A percentile compares a stretch with the other conserved stretches of the same genome.
These are phyloP conservation scores for Tanypteryx hageni DNA, from an alignment of 2,888 invertebrate species.

Conservation along the genomic window DNA sequence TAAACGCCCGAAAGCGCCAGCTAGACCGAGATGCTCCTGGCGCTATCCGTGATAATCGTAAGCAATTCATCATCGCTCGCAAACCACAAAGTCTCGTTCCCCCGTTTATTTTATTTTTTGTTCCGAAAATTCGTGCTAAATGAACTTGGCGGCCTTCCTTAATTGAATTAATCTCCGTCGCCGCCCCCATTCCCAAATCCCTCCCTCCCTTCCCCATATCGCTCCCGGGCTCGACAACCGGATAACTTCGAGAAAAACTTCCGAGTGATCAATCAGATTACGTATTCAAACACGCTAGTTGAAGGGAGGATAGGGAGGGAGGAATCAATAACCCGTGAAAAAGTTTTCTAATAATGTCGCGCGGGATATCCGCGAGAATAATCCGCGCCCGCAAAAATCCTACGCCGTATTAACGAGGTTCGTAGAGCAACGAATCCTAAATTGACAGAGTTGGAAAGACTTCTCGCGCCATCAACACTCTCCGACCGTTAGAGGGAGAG, in stretches of 20 bases:
- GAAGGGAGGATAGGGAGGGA: slow-evolving; percentile 14
- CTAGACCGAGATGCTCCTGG: not conserved
- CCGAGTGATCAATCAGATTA: slow-evolving; percentile 57
- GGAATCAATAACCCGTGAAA: slow-evolving; percentile 44
- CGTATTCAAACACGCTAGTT: slow-evolving; percentile 40
- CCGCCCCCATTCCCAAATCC: not conserved
- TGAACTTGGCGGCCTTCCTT: slow-evolving; percentile 28
- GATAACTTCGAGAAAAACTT: slow-evolving; percentile 38
- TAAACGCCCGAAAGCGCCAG: not conserved
- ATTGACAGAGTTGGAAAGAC: slow-evolving; percentile 10
- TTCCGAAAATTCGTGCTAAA: slow-evolving; percentile 1
- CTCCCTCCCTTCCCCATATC: slow-evolving; percentile 11
- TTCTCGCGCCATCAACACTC: not conserved
- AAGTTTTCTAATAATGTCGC: slow-evolving; percentile 59
- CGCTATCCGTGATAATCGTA: not conserved
- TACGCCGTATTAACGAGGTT: slow-evolving; percentile 39
- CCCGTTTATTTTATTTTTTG: not conserved
- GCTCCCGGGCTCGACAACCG: not conserved
- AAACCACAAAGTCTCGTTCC: slow-evolving; percentile 4
- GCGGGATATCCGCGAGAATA: not conserved
- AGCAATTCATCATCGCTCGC: slow-evolving; percentile 6
- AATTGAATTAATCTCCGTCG: slow-evolving; percentile 34
- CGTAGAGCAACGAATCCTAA: not conserved
- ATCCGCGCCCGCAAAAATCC: not conserved
- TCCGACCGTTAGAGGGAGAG: not conserved